A percentile compares a stretch with the other conserved stretches of the same genome.
These are phyloP conservation scores for Luidia sarsii DNA, from an alignment of 53 echinoderm and acorn worm genomes.

Conservation along the genomic window DNA sequence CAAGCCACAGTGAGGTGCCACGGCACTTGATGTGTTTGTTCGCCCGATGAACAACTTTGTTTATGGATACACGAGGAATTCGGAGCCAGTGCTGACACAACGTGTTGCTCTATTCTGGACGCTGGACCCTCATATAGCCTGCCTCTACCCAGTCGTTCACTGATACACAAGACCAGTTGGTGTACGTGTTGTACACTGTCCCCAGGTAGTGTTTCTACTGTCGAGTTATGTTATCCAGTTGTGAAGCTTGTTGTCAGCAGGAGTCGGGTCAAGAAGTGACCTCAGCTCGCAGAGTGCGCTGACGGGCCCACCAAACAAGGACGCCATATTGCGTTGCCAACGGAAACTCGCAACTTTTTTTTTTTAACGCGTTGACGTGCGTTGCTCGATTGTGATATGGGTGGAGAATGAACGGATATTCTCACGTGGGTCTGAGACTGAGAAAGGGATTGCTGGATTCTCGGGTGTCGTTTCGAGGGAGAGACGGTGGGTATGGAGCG, in stretches of 20 bases:
- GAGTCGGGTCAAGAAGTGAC: slow-evolving; percentile 41
- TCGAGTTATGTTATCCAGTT: slow-evolving; percentile 28
- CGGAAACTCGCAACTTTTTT: slow-evolving; percentile 7
- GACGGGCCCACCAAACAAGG: slow-evolving; percentile 18
- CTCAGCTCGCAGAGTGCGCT: slow-evolving; percentile 15
- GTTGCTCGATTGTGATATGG: too few relatives aligned
- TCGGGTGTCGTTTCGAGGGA: neutral
- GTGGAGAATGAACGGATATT: neutral
- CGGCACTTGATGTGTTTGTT: too few relatives aligned
- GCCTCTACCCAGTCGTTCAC: too few relatives aligned
- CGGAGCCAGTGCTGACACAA: too few relatives aligned
- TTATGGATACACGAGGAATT: slow-evolving; percentile 11
- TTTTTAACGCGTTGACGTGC: too few relatives aligned
- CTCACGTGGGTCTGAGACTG: too few relatives aligned
- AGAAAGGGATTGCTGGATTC: neutral
- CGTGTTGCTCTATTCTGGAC: neutral
- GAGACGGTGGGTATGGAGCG: too few relatives aligned
- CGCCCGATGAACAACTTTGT: slow-evolving; percentile 6
- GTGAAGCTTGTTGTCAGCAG: slow-evolving; percentile 28
- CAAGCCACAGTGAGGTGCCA: neutral
- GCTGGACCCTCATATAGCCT: too few relatives aligned
- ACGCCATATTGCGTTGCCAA: slow-evolving; percentile 41
- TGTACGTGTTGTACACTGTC: too few relatives aligned
- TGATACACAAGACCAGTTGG: too few relatives aligned
- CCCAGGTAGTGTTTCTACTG: neutral